phyloP scores from a whole-genome alignment of 2,888 invertebrate genomes.

The Harpalus rufipes region DNA sequence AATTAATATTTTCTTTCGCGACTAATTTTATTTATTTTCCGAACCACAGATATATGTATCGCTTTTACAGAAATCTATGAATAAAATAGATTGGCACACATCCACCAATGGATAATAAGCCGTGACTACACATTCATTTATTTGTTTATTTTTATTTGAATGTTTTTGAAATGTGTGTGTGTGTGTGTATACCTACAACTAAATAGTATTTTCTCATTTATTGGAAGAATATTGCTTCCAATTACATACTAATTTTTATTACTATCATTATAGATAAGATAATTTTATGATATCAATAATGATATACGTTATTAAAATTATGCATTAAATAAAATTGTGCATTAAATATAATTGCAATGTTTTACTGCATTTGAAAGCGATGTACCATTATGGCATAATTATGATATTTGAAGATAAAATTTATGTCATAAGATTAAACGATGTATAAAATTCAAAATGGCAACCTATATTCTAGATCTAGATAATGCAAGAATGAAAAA shows the following conservation, averaged over 20 bases:
- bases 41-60: no score
- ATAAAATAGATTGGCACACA: no score
- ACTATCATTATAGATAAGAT: background rate
- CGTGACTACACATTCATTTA: no score
- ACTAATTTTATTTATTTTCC: no score
- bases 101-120: no score
- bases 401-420: conserved; percentile 23
- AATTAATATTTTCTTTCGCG: no score
- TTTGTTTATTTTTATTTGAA: no score
- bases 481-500: conserved; percentile 1
- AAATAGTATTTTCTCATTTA: no score
- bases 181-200: no score
- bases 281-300: background rate
- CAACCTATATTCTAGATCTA: conserved; percentile 21
- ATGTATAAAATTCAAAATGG: conserved; percentile 19
- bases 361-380: background rate
- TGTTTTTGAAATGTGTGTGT: no score
- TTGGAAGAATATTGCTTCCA: no score
- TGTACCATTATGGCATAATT: conserved; percentile 13
- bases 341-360: background rate
- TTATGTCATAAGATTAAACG: conserved; percentile 4
- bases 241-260: background rate
- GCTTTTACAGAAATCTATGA: no score
- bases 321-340: background rate
- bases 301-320: background rate